phyloP scores from a whole-genome alignment of 2,113 vertebrate species.

The Coptodon bakossiorum region DNA sequence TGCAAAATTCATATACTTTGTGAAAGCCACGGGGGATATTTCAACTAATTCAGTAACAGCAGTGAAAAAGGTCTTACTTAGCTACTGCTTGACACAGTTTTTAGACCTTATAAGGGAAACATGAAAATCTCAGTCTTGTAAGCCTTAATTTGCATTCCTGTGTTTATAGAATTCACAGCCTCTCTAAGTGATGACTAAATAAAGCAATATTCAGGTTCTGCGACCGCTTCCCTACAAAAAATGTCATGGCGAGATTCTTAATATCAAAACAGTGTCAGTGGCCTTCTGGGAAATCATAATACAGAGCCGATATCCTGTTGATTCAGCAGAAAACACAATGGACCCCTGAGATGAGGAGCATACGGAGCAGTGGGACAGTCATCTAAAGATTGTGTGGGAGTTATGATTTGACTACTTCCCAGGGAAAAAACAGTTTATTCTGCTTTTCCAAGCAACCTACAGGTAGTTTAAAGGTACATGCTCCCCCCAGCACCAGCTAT shows the following conservation, averaged over 20 bases:
- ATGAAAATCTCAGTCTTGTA: not conserved
- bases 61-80: not conserved
- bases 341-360: slow-evolving; percentile 17
- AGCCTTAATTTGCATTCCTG: not conserved
- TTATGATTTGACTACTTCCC: not conserved
- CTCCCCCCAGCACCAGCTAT: fast-evolving
- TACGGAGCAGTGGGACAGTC: slow-evolving; percentile 3
- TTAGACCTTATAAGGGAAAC: not conserved
- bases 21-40: not conserved
- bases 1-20: not conserved
- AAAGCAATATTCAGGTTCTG: not conserved
- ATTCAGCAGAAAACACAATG: slow-evolving; percentile 28
- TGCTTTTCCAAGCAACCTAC: not conserved
- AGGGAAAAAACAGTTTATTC: not conserved
- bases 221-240: not conserved
- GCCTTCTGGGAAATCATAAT: slow-evolving; percentile 48
- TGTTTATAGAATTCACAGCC: not conserved
- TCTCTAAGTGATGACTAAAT: not conserved
- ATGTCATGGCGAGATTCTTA: not conserved
- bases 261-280: slow-evolving; percentile 4
- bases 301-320: not conserved
- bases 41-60: not conserved
- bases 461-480: not conserved
- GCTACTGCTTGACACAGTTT: not conserved
- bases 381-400: not conserved